Evolutionary conservation across 2,888 invertebrate genomes (phyloP), one percentile per base, ranked within the genome.

Genomic region (Drosophila vallismaia): DNA sequence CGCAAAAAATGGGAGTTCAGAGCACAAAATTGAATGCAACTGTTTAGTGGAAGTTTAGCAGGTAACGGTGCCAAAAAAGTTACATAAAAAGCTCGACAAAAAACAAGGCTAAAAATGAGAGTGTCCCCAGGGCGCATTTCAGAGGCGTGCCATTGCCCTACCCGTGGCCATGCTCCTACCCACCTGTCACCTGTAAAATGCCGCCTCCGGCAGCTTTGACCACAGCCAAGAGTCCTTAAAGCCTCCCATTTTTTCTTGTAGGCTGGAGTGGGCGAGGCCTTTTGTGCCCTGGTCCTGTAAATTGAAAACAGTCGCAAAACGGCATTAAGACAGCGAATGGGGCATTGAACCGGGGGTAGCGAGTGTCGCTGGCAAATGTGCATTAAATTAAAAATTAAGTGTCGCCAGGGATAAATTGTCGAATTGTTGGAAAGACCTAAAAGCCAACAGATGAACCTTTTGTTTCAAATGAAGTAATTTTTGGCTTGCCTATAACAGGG

Each of bases 321-420:
- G 75, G 73, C 77, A 79, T 84, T 83, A 81, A 78, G 74, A 73
- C 79, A 68, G 72, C 63, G 72, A 70, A 71, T 52, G 58, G 70
- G 68, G 59, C 66, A 76, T 63, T 64, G 64, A 76, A 83, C 40
- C 54, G 55, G 48, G 52, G 45, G 29, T 52, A 42, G 31, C n/a
- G 5, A 36, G 70, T 64, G 54, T 49, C 57, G 14, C n/a, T 4
- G 45, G 70, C 75, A 79, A 77, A 79, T 79, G 76, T 74, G 69
- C 74, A 74, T 79, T 83, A 76, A 86, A 86, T 85, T 86, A 87
- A 85, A 86, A 87, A 83, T 84, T 81, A 84, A 83, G 68, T 81
- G 86, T 84, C 86, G 69, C 79, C 66, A 62, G 81, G 79, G 80
- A 87, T 74, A 49, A 62, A 62, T 73, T 59, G 55, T 66, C 40